Conservation (phyloP, 2,888 invertebrate genomes). For the Melolontha melolontha region DNA sequence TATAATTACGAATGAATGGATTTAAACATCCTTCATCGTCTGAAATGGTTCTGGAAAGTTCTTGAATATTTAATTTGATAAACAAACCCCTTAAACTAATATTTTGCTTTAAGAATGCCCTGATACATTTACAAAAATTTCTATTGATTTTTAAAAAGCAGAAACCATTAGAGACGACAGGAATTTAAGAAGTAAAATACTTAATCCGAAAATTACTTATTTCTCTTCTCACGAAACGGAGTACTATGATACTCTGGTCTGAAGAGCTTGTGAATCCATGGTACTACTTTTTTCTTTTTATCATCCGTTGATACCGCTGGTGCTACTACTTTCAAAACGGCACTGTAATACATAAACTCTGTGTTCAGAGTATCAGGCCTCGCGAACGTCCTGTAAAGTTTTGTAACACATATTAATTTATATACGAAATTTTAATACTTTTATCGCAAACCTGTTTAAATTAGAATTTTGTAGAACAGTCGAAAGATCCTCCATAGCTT, state of each 20-base stretch:
- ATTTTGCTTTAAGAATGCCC: no score
- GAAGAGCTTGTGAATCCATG: slow-evolving; percentile 67
- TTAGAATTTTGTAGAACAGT: slow-evolving; percentile 15
- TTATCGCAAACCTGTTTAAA: slow-evolving; percentile 11
- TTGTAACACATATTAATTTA: neutral
- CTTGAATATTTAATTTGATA: no score
- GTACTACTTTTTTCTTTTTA: slow-evolving; percentile 61
- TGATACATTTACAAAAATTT: no score
- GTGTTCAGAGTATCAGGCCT: slow-evolving; percentile 64
- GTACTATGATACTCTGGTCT: slow-evolving; percentile 67
- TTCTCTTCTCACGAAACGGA: slow-evolving; percentile 65
- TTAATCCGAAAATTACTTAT: slow-evolving; percentile 57
- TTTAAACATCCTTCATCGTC: no score
- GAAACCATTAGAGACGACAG: no score
- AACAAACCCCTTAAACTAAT: no score
- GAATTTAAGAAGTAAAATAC: neutral
- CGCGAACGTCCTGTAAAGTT: slow-evolving; percentile 26
- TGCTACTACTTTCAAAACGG: slow-evolving; percentile 63
- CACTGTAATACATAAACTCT: slow-evolving; percentile 67
- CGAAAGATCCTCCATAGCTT: slow-evolving; percentile 28
- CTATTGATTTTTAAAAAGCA: no score
- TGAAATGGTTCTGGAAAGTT: no score
- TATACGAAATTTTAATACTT: neutral
- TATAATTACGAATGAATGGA: no score
- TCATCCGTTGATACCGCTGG: slow-evolving; percentile 61